Percentiles rank a stretch among this genome's conserved stretches.
Evolutionary conservation across 1,140 invertebrate species (phyloP).

Genomic region (Apis cerana): DNA sequence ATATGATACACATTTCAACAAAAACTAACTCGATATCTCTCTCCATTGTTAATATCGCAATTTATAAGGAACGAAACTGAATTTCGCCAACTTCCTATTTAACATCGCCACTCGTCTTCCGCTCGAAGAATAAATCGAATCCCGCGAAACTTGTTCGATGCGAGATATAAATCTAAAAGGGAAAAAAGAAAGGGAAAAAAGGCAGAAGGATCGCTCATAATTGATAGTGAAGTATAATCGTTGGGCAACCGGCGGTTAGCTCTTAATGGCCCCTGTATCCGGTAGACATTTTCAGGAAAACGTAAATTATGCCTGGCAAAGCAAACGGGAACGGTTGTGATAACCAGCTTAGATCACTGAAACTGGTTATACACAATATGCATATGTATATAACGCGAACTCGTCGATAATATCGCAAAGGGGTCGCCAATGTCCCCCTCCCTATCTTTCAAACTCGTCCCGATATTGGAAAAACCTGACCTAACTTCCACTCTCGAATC

Average conservation of each 20-base stretch:
- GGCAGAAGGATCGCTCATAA: constrained; percentile 11
- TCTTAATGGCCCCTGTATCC: constrained; percentile 53
- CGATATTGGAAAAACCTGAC: constrained; percentile 31
- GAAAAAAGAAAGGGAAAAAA: not conserved
- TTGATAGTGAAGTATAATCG: constrained; percentile 49
- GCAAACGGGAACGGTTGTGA: constrained; percentile 74
- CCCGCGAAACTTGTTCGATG: not conserved
- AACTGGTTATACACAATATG: constrained; percentile 56
- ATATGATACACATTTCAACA: no score
- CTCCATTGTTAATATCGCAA: no score
- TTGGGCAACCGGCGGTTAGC: constrained; percentile 24
- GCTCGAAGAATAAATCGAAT: not conserved
- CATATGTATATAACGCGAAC: constrained; percentile 9
- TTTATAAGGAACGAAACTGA: no score
- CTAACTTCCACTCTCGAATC: constrained; percentile 51
- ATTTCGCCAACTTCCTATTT: not conserved
- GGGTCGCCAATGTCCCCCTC: constrained; percentile 25
- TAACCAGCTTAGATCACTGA: constrained; percentile 68
- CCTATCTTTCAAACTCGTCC: no score
- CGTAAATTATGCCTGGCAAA: constrained; percentile 61
- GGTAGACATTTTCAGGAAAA: constrained; percentile 48
- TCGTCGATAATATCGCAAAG: constrained; percentile 31
- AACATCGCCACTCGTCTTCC: not conserved
- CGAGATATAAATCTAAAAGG: not conserved
- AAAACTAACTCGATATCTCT: no score